A percentile compares a stretch with the other conserved stretches of the same genome.
phyloP scores from a whole-genome alignment of 1,140 invertebrate genomes.

The Amyelois transitella region DNA sequence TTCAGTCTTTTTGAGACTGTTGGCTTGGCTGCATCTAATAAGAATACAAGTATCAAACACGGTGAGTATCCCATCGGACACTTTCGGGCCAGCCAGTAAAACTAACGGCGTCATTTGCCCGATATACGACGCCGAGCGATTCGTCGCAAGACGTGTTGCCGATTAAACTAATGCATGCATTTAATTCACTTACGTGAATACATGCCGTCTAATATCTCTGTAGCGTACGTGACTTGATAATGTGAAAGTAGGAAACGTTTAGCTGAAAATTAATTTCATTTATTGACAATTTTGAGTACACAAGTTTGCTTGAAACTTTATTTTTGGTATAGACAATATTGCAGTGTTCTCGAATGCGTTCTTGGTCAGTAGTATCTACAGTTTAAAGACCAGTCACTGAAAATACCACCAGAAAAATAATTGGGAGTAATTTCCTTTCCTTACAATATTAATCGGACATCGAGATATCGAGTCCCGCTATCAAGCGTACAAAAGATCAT shows the following conservation, averaged over 20 bases:
- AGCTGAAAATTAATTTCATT: too few species aligned
- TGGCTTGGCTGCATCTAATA: neutral
- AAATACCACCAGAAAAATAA: too few species aligned
- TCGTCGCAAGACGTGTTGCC: slow-evolving; percentile 31
- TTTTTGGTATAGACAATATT: too few species aligned
- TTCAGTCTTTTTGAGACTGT: neutral
- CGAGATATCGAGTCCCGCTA: neutral
- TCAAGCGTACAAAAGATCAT: neutral
- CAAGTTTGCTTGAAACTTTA: too few species aligned
- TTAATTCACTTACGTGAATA: slow-evolving; percentile 47
- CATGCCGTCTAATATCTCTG: slow-evolving; percentile 14
- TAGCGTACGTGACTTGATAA: neutral
- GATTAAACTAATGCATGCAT: slow-evolving; percentile 46
- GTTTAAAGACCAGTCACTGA: too few species aligned
- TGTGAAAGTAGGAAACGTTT: too few species aligned
- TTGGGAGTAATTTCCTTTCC: too few species aligned
- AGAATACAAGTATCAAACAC: slow-evolving; percentile 1
- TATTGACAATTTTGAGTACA: too few species aligned
- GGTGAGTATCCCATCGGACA: slow-evolving; percentile 1
- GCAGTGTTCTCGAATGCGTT: too few species aligned
- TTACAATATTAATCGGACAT: neutral
- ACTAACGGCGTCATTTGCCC: slow-evolving; percentile 46
- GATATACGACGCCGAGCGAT: slow-evolving; percentile 38
- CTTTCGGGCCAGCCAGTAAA: slow-evolving; percentile 43
- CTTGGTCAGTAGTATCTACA: too few species aligned